Evolutionary conservation across 2,888 invertebrate genomes (phyloP).

Genomic region (Tinea pellionella): DNA sequence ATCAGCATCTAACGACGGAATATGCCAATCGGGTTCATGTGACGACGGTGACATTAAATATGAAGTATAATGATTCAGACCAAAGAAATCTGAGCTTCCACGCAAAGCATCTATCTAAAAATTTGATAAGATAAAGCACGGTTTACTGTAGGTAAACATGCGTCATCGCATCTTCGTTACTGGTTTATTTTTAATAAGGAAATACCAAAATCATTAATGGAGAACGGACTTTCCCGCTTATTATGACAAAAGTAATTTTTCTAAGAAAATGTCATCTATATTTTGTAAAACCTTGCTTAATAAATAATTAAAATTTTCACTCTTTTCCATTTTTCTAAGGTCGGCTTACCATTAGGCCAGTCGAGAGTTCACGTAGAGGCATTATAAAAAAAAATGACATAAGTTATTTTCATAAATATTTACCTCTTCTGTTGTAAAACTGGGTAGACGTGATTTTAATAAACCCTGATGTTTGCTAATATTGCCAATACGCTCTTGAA

Average conservation of each 20-base stretch:
- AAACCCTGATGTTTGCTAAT: slow-evolving; percentile 54
- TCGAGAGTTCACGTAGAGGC: too few species aligned
- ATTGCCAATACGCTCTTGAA: slow-evolving; percentile 50
- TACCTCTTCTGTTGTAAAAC: slow-evolving; percentile 54
- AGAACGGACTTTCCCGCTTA: too few species aligned
- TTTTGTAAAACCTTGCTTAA: too few species aligned
- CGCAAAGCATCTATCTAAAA: slow-evolving; percentile 41
- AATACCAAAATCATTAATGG: too few species aligned
- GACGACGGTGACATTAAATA: slow-evolving; percentile 43
- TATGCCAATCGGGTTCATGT: slow-evolving; percentile 33
- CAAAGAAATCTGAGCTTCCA: slow-evolving; percentile 69
- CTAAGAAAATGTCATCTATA: too few species aligned
- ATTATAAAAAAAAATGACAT: too few species aligned
- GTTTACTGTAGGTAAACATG: slow-evolving; percentile 1
- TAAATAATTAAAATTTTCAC: too few species aligned
- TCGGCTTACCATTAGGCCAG: too few species aligned
- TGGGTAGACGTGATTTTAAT: slow-evolving; percentile 57
- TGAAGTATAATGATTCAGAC: slow-evolving; percentile 70
- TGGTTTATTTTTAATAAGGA: too few species aligned
- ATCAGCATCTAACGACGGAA: slow-evolving; percentile 50
- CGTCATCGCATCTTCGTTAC: not conserved
- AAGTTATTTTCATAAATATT: not conserved
- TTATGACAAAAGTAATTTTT: too few species aligned
- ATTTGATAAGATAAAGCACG: not conserved
- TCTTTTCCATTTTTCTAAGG: too few species aligned